These are phyloP conservation scores for Pyrrhia umbra DNA, from an alignment of 2,888 invertebrate species.

Conservation along the genomic window DNA sequence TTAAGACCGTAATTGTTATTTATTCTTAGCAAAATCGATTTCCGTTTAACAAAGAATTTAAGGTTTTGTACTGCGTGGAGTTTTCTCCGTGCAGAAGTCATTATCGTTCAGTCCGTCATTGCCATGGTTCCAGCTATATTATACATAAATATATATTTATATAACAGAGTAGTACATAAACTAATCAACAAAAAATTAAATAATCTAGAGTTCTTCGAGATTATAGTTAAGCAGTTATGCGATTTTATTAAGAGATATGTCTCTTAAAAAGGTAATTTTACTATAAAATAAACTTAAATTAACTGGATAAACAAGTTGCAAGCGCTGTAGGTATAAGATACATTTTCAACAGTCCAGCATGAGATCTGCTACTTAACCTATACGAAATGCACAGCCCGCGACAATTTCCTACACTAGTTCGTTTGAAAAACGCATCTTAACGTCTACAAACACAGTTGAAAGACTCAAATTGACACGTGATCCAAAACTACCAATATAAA, in stretches of 20 bases:
- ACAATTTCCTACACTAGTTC: slow-evolving; percentile 81
- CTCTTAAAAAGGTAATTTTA: not conserved
- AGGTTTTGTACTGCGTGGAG: not conserved
- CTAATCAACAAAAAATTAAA: not conserved
- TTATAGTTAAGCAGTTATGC: not conserved
- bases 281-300: not conserved
- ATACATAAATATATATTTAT: not conserved
- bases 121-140: slow-evolving; percentile 13
- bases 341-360: slow-evolving; percentile 64
- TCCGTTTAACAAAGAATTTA: not conserved
- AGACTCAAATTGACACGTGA: slow-evolving; percentile 81
- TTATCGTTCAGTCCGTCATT: slow-evolving; percentile 12
- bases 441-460: slow-evolving; percentile 74
- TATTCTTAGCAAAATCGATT: slow-evolving; percentile 8
- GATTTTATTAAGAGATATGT: not conserved
- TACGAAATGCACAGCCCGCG: slow-evolving; percentile 85
- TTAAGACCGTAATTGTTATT: slow-evolving; percentile 6
- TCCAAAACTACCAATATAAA: slow-evolving; percentile 70
- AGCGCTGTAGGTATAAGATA: slow-evolving; percentile 63
- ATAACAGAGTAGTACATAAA: not conserved
- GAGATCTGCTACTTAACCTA: slow-evolving; percentile 81
- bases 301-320: slow-evolving; percentile 53
- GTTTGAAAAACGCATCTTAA: slow-evolving; percentile 75
- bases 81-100: slow-evolving; percentile 15
- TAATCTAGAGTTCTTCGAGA: slow-evolving; percentile 1